A percentile compares a stretch with the other conserved stretches of the same genome.
phyloP scores from a whole-genome alignment of 2,888 invertebrate species.

The Eilema griseolum region DNA sequence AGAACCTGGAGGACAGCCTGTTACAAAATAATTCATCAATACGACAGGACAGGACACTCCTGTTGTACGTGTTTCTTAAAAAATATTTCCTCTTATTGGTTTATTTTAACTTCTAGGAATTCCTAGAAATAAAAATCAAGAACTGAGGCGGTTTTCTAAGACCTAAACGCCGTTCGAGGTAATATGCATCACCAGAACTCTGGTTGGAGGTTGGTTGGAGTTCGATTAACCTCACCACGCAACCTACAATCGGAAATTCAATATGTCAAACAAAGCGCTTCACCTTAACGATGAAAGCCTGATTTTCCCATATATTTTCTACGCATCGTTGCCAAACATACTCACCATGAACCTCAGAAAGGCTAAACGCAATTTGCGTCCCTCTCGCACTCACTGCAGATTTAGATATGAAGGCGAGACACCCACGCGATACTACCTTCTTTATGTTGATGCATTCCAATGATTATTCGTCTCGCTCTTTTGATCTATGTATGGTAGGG shows the following conservation, averaged over 20 bases:
- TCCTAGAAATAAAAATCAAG: no score
- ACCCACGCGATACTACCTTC: conserved; percentile 66
- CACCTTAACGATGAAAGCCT: conserved; percentile 81
- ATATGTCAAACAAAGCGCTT: conserved; percentile 30
- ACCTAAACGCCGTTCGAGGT: background rate
- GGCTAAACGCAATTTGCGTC: conserved; percentile 61
- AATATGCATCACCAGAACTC: background rate
- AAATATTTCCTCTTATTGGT: no score
- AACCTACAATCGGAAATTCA: background rate
- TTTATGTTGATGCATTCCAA: conserved; percentile 76
- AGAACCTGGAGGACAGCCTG: no score
- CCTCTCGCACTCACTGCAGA: conserved; percentile 58
- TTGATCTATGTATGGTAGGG: conserved; percentile 38
- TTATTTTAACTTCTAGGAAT: no score
- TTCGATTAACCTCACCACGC: background rate
- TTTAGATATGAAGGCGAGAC: conserved; percentile 61
- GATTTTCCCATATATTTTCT: conserved; percentile 77
- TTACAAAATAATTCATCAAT: no score
- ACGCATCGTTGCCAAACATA: conserved; percentile 70
- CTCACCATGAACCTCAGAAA: conserved; percentile 73
- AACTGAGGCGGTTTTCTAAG: background rate
- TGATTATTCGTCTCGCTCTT: conserved; percentile 66
- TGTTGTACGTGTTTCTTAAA: no score
- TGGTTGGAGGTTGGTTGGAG: background rate
- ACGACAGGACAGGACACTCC: no score